These are phyloP conservation scores for Gymnogyps californianus DNA, from an alignment of 2,113 vertebrate genomes.

Conservation along the genomic window DNA sequence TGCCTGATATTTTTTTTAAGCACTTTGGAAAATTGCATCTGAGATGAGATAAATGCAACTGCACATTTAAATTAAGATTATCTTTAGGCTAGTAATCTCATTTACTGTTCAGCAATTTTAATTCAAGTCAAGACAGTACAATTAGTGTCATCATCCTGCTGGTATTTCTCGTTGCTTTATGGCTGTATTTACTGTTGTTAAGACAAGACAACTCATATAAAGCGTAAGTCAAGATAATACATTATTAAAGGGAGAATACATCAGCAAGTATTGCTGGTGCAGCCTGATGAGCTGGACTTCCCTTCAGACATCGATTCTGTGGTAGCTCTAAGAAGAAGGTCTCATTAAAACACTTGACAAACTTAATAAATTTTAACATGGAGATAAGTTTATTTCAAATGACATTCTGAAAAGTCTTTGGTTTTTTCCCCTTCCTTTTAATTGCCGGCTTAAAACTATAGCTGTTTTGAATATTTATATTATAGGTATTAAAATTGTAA, in stretches of 20 bases:
- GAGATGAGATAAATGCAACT: constrained; percentile 67
- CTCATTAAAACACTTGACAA: not conserved
- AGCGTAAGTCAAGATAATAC: constrained; percentile 76
- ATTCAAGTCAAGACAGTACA: constrained; percentile 72
- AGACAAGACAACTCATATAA: constrained; percentile 71
- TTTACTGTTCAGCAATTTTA: constrained; percentile 77
- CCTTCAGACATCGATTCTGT: not conserved
- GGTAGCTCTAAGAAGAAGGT: not conserved
- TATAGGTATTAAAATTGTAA: not conserved
- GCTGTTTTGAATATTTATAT: not conserved
- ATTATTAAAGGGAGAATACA: constrained; percentile 73
- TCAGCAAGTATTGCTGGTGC: constrained; percentile 55
- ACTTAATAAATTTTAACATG: not conserved
- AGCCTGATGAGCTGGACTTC: constrained; percentile 64
- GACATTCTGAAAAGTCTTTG: not conserved
- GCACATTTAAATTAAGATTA: constrained; percentile 72
- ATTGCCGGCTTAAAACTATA: not conserved
- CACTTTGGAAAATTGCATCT: constrained; percentile 62
- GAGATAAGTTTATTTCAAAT: constrained; percentile 5
- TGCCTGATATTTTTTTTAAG: constrained; percentile 28
- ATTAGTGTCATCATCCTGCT: constrained; percentile 76
- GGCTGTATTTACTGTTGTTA: constrained; percentile 82
- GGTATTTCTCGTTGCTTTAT: constrained; percentile 71
- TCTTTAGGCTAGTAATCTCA: constrained; percentile 70
- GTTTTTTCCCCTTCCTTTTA: not conserved